phyloP scores from a whole-genome alignment of 1,140 invertebrate genomes.

The Rhopalosiphum maidis region DNA sequence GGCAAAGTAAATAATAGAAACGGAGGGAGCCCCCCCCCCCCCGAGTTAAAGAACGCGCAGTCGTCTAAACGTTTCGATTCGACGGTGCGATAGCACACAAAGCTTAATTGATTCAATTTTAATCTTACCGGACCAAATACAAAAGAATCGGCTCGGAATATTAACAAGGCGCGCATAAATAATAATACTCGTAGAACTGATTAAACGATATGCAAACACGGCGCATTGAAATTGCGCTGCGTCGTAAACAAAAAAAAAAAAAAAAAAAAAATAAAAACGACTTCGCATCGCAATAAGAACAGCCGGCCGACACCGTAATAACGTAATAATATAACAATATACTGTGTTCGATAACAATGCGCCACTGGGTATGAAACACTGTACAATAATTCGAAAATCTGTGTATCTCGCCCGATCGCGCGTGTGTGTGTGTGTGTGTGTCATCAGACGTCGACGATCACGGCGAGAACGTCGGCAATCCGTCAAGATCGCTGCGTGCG shows the following conservation, averaged over 20 bases:
- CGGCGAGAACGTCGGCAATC: no score
- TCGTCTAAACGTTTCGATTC: neutral
- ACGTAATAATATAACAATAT: neutral
- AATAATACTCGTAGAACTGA: neutral
- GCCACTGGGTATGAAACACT: neutral
- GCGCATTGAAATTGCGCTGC: neutral
- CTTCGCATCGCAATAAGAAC: no score
- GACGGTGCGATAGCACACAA: neutral
- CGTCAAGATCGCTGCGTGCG: no score
- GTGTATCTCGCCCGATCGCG: no score
- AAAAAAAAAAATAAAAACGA: neutral
- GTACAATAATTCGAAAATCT: neutral
- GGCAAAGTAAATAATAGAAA: neutral
- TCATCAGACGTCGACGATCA: no score
- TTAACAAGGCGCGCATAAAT: neutral
- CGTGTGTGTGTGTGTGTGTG: neutral
- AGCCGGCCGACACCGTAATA: no score
- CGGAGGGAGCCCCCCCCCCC: no score
- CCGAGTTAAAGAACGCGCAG: neutral
- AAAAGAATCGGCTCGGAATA: neutral
- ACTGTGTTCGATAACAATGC: neutral
- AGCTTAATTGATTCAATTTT: neutral
- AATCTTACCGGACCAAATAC: neutral
- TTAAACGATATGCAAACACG: neutral
- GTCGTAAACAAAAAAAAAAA: neutral